Percentiles rank a stretch among this genome's conserved stretches.
Conservation (phyloP, 2,888 invertebrate genomes). For the Helobdella robusta region DNA sequence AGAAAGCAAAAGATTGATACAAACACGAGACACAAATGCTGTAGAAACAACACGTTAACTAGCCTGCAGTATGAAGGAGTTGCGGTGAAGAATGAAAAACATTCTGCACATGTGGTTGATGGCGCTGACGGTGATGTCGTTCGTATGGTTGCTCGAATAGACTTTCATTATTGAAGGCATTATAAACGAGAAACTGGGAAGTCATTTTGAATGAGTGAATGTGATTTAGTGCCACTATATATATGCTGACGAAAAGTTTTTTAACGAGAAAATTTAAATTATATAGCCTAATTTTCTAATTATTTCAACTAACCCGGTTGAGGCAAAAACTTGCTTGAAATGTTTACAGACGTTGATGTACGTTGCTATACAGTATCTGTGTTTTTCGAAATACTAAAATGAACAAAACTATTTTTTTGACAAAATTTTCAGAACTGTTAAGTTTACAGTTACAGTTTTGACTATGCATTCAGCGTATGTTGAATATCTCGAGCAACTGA, state of each 20-base stretch:
- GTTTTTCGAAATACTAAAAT: no score
- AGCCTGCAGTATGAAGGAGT: slow-evolving; percentile 86
- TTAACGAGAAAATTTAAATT: background rate
- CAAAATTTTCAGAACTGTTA: no score
- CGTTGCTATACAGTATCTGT: no score
- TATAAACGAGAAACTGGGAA: slow-evolving; percentile 73
- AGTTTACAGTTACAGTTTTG: no score
- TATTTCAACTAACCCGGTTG: slow-evolving; percentile 64
- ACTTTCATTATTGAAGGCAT: slow-evolving; percentile 94
- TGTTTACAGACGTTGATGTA: slow-evolving; percentile 81
- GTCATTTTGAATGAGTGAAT: slow-evolving; percentile 45
- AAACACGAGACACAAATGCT: no score
- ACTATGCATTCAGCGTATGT: no score
- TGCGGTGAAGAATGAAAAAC: slow-evolving; percentile 92
- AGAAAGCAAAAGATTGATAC: no score
- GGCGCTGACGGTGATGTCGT: slow-evolving; percentile 82
- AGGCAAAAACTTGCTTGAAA: slow-evolving; percentile 96
- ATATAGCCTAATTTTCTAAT: background rate
- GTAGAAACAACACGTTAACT: no score
- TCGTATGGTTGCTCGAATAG: slow-evolving; percentile 94
- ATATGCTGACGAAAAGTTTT: no score
- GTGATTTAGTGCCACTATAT: background rate
- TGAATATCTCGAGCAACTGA: no score
- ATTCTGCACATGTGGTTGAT: slow-evolving; percentile 97
- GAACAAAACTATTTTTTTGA: no score